Evolutionary conservation across 1,140 invertebrate species (phyloP), one percentile per base, ranked within the genome.

Genomic region (Diorhabda carinulata): DNA sequence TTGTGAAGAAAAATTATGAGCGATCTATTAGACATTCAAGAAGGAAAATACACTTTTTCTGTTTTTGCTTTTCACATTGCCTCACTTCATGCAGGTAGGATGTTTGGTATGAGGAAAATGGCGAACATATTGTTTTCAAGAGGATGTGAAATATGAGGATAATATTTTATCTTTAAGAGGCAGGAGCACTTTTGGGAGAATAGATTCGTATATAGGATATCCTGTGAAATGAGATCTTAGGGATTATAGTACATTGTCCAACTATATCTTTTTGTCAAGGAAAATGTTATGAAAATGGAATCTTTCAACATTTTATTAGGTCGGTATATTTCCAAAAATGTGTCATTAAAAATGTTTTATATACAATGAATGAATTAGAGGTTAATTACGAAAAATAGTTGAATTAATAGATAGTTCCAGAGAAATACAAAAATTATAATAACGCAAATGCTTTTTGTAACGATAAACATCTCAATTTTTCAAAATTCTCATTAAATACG

Each of bases 21-120:
- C 47, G 47, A 52, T 52, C 47, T 52, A 52, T 52, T 52, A 8
- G 47, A 52, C 47, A 52, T 4, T 52, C 47, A 52, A 52, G n/a
- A 52, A 6, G 6, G 47, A n/a, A 25, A n/a, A n/a, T 52, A 52
- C 47, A 52, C 47, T 52, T 52, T 52, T 52, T 25, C n/a, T 52
- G 47, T 52, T 52, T 52, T 52, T 52, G 47, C 47, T 52, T 52
- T 52, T 52, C 47, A 8, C n/a, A 52, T 52, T 52, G 47, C 47
- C 47, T 52, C n/a, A 52, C 47, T 52, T 4, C 47, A 52, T 52
- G 47, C 47, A 52, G 47, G 47, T 52, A 52, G 25, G 47, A 52
- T 52, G 47, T 52, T 52, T 52, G 47, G 47, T 52, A 52, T 4
- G 47, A 52, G 47, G 47, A 52, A 52, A 52, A 52, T 52, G 47